Base-by-base conservation (phyloP, 37 sponge, comb jelly and placozoan species). In the Crambe crambe region DNA sequence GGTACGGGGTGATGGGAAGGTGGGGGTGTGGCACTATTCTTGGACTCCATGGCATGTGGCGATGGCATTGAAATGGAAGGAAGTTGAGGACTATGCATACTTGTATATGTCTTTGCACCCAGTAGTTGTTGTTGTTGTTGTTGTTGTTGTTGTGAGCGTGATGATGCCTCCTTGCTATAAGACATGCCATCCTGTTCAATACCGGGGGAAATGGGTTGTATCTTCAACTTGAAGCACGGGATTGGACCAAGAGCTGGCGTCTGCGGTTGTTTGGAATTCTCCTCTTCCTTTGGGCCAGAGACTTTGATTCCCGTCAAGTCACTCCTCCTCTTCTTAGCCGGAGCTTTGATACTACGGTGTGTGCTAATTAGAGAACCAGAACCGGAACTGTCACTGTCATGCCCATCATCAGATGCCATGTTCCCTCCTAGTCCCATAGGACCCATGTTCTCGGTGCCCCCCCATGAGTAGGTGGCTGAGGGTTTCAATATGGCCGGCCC, bases 341-440 rank as follows among this genome's bases (percentile, higher is more conserved):
- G 3, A 2, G 21, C 8, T 35, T 40, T 40, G n/a, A 6, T 4
- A 20, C 31, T 23, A 26, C 68, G 44, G 82, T 82, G 73, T 23
- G 73, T 73, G 67, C 82, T 82, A 47, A 82, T 37, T 31, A 73
- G 54, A 54, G 42, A 38, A 3, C 93, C 93, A 0, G 93, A 92
- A 0, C 93, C 93, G 26, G 93, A 92, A 70, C 93, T 92, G 75
- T 92, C 93, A 40, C 93, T 92, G 35, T 84, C 77, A 70, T 83
- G 70, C 2, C 78, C 84, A 25, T 74, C 73, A 21, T 83, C 72
- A 68, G 51, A 15, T 15, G 51, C 10, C 51, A 47, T 12, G 10
- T 2, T 32, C 66, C 43, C 2, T 10, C 23, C 43, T 70, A 25
- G 12, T 40, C 43, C 71, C 37, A 26, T 36, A 20, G 68, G 5